phyloP scores from a whole-genome alignment of 2,888 invertebrate genomes.

The Acronicta leporina region DNA sequence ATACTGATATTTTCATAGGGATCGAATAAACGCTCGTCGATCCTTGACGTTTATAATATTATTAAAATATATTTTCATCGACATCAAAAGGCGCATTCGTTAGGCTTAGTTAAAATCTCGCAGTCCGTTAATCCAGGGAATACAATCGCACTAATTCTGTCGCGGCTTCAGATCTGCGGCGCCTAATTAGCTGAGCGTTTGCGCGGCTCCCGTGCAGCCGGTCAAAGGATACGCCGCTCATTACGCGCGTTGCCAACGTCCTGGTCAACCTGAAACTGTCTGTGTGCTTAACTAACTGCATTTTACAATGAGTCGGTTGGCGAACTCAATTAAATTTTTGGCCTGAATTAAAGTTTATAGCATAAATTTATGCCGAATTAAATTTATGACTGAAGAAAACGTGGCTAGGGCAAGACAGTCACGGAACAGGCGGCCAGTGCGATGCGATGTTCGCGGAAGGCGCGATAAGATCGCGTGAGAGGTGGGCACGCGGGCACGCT shows the following conservation, averaged over 20 bases:
- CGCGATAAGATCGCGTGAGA: conserved; percentile 88
- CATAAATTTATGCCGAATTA: conserved; percentile 64
- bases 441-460: conserved; percentile 86
- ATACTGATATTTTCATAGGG: conserved; percentile 79
- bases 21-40: conserved; percentile 56
- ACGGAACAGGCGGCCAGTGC: conserved; percentile 83
- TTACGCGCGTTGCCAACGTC: conserved; percentile 76
- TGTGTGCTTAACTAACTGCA: conserved; percentile 72
- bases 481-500: conserved; percentile 77
- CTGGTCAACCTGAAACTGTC: conserved; percentile 73
- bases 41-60: conserved; percentile 55
- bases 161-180: conserved; percentile 83
- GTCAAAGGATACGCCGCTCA: conserved; percentile 87
- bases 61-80: conserved; percentile 21
- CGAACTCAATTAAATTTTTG: conserved; percentile 60
- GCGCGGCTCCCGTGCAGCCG: conserved; percentile 75
- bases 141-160: conserved; percentile 83
- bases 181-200: conserved; percentile 86
- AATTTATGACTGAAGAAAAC: conserved; percentile 74
- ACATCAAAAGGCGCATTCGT: conserved; percentile 55
- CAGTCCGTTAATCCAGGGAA: conserved; percentile 71
- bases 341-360: conserved; percentile 61
- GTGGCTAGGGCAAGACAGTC: conserved; percentile 76
- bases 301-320: conserved; percentile 52
- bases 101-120: conserved; percentile 63